Conservation (phyloP, 1,140 invertebrate species). For the Drosophila pruinosa region DNA sequence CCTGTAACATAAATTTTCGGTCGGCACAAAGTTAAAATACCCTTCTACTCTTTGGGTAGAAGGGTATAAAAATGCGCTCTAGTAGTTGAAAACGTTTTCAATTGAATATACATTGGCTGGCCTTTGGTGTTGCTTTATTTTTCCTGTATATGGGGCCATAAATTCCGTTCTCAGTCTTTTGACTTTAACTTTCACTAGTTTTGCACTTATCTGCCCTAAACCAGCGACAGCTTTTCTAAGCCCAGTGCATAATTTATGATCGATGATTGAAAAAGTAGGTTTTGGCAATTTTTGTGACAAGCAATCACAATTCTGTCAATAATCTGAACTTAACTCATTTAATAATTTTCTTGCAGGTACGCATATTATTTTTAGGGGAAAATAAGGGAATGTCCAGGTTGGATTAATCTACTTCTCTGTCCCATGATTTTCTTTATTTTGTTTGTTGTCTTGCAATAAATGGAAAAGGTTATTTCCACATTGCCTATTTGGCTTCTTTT, state of each 20-base stretch:
- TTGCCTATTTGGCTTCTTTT: conserved; percentile 67
- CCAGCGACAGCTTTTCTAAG: not conserved
- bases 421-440: not conserved
- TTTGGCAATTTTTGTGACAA: not conserved
- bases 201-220: conserved; percentile 63
- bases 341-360: too few relatives aligned
- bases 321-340: too few relatives aligned
- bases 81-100: not conserved
- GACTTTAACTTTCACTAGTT: conserved; percentile 16
- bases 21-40: too few relatives aligned
- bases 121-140: not conserved
- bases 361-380: too few relatives aligned
- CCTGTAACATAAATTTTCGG: too few relatives aligned
- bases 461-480: conserved; percentile 74
- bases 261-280: conserved; percentile 45
- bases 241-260: conserved; percentile 72
- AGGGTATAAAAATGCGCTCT: not conserved
- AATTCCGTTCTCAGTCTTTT: conserved; percentile 46
- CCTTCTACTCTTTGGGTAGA: too few relatives aligned
- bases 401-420: too few relatives aligned
- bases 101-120: conserved; percentile 43
- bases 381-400: too few relatives aligned
- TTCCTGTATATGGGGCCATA: conserved; percentile 26
- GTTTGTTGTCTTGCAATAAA: conserved; percentile 31
- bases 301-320: not conserved